These are phyloP conservation scores for Paelopatides confundens DNA, from an alignment of 53 echinoderm and acorn worm genomes.

Conservation along the genomic window DNA sequence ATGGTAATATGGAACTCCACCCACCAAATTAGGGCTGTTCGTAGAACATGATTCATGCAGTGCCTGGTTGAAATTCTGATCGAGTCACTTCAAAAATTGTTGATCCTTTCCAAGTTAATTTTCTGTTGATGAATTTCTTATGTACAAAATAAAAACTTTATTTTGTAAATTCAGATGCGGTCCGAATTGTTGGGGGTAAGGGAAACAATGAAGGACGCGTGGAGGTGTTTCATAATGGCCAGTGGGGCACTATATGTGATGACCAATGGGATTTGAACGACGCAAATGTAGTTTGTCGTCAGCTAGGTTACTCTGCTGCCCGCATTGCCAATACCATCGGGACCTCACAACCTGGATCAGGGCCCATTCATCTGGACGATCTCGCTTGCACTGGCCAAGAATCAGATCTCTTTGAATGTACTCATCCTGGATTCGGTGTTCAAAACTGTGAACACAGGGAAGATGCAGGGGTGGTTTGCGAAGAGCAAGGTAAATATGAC, in stretches of 20 bases:
- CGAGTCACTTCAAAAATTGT: too few relatives aligned
- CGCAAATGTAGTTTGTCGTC: constrained; percentile 64
- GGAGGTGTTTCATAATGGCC: constrained; percentile 55
- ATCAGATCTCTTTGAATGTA: constrained; percentile 44
- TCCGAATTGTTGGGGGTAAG: constrained; percentile 62
- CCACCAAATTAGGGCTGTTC: too few relatives aligned
- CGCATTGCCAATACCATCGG: constrained; percentile 30
- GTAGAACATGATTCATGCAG: too few relatives aligned
- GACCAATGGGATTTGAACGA: constrained; percentile 57
- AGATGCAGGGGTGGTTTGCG: constrained; percentile 68
- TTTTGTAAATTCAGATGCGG: constrained; percentile 35
- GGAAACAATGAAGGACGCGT: constrained; percentile 62
- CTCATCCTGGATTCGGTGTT: constrained; percentile 49
- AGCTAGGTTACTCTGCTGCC: constrained; percentile 57
- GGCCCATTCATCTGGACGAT: constrained; percentile 66
- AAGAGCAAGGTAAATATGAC: constrained; percentile 10
- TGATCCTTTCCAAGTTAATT: too few relatives aligned
- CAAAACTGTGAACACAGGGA: constrained; percentile 62
- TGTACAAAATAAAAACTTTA: too few relatives aligned
- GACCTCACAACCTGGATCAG: constrained; percentile 49
- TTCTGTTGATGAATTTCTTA: too few relatives aligned
- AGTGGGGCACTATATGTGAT: constrained; percentile 73
- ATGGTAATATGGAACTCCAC: too few relatives aligned
- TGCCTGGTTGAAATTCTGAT: too few relatives aligned
- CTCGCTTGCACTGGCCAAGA: constrained; percentile 58